Percentiles rank a stretch among this genome's conserved stretches.
phyloP scores from a whole-genome alignment of 2,888 invertebrate genomes.

The Stegophylla sp. region DNA sequence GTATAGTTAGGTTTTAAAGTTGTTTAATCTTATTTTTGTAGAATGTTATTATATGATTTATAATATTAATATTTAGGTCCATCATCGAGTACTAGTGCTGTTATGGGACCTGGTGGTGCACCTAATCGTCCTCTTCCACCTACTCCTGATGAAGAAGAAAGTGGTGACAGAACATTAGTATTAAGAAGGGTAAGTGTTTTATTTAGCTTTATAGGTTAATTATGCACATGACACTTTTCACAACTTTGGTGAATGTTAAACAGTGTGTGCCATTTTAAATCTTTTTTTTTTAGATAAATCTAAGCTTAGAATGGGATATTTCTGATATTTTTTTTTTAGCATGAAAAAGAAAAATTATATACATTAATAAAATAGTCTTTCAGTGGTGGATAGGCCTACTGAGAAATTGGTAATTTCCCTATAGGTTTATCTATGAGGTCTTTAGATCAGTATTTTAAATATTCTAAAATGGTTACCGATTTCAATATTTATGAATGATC shows the following conservation, averaged over 20 bases:
- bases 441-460: conserved; percentile 1
- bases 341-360: conserved; percentile 34
- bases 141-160: conserved; percentile 90
- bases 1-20: background rate
- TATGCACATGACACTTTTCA: conserved; percentile 52
- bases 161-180: conserved; percentile 87
- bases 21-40: background rate
- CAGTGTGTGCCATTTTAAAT: conserved; percentile 18
- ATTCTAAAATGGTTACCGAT: conserved; percentile 10
- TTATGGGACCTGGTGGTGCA: conserved; percentile 68
- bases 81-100: conserved; percentile 58
- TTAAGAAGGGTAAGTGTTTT: conserved; percentile 84
- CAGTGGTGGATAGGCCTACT: no score
- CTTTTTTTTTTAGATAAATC: conserved; percentile 9
- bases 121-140: conserved; percentile 93
- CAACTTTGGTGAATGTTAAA: conserved; percentile 41
- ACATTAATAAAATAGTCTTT: conserved; percentile 6
- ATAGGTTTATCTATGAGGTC: conserved; percentile 21
- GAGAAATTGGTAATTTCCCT: no score
- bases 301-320: conserved; percentile 56
- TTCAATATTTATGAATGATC: background rate
- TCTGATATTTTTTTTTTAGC: conserved; percentile 38
- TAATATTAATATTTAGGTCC: conserved; percentile 56
- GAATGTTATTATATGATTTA: background rate
- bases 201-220: conserved; percentile 30